phyloP scores from a whole-genome alignment of 2,113 vertebrate species.

The Pseudorasbora parva region DNA sequence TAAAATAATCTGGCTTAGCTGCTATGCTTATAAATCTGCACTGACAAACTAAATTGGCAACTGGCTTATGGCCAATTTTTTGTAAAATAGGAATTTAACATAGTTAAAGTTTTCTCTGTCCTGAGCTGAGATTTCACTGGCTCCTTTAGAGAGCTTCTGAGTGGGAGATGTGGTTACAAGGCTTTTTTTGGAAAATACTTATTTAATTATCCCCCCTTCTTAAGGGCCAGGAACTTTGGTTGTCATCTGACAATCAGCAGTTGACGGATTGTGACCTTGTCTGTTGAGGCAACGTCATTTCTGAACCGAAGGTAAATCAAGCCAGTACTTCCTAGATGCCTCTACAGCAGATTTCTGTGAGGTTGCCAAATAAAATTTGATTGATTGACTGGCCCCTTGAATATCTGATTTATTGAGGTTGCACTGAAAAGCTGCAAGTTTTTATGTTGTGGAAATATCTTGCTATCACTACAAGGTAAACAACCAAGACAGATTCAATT shows the following conservation, averaged over 20 bases:
- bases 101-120: neutral
- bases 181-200: constrained; percentile 61
- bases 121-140: neutral
- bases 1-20: neutral
- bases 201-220: constrained; percentile 50
- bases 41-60: constrained; percentile 3
- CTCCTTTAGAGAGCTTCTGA: neutral
- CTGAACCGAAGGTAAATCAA: constrained; percentile 64
- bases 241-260: constrained; percentile 74
- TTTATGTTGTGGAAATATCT: constrained; percentile 39
- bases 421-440: constrained; percentile 17
- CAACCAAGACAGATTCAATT: constrained; percentile 40
- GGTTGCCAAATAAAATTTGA: constrained; percentile 66
- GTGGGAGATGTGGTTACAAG: neutral
- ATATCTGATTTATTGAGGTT: constrained; percentile 63
- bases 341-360: constrained; percentile 58
- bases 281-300: constrained; percentile 55
- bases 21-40: neutral
- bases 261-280: constrained; percentile 72
- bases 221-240: constrained; percentile 62
- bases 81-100: neutral
- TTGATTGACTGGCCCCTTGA: constrained; percentile 62
- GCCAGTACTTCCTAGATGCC: constrained; percentile 67
- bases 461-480: constrained; percentile 17
- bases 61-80: neutral